These are phyloP conservation scores for Leucophenga maculata DNA, from an alignment of 2,888 invertebrate species.

Conservation along the genomic window DNA sequence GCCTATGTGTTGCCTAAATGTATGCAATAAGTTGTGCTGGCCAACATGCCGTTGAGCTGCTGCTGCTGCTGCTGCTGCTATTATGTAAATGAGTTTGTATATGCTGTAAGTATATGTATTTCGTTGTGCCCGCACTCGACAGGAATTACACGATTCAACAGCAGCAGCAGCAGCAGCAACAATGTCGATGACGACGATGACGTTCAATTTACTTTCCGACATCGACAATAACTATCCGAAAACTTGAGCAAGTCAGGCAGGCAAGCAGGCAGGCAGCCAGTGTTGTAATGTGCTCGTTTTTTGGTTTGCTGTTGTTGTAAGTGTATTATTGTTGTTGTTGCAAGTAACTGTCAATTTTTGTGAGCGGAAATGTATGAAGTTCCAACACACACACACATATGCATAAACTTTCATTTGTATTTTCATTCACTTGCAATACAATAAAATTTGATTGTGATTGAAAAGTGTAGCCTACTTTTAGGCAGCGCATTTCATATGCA, in stretches of 20 bases:
- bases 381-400: not conserved
- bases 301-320: not conserved
- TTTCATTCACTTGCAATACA: conserved; percentile 32
- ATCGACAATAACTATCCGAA: conserved; percentile 24
- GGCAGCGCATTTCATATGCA: conserved; percentile 37
- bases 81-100: conserved; percentile 56
- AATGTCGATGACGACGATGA: conserved; percentile 9
- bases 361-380: conserved; percentile 51
- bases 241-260: conserved; percentile 21
- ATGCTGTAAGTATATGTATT: not conserved
- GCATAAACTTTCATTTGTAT: conserved; percentile 22
- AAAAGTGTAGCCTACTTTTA: conserved; percentile 65
- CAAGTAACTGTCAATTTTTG: conserved; percentile 43
- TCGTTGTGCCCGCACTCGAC: not conserved
- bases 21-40: conserved; percentile 29
- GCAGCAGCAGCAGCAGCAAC: conserved; percentile 20
- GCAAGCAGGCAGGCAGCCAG: too few relatives aligned
- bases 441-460: conserved; percentile 65
- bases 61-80: conserved; percentile 36
- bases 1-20: conserved; percentile 20
- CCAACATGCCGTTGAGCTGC: not conserved
- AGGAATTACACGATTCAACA: conserved; percentile 13
- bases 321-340: conserved; percentile 9
- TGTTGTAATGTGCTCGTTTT: conserved; percentile 15
- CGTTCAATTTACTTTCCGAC: conserved; percentile 26